phyloP scores from a whole-genome alignment of 2,797 vertebrate species.

The Alauda arvensis region DNA sequence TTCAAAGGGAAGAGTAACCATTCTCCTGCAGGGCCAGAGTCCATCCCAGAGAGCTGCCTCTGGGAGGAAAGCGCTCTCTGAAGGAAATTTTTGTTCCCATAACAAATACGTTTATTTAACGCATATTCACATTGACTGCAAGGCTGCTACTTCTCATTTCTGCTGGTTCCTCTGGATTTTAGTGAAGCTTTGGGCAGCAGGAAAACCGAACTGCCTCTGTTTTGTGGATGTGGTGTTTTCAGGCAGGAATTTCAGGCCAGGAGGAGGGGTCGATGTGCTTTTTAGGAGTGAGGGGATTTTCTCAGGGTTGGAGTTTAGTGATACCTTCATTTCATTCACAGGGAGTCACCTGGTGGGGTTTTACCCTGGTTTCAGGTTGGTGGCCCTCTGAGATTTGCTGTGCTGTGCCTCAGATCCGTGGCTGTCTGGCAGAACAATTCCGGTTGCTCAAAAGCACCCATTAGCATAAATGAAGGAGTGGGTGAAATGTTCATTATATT shows the following conservation, averaged over 20 bases:
- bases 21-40: neutral
- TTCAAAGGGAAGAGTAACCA: neutral
- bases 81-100: neutral
- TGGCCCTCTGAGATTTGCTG: neutral
- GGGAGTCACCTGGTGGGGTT: neutral
- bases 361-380: slow-evolving; percentile 5
- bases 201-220: neutral
- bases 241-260: neutral
- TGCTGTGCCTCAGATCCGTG: neutral
- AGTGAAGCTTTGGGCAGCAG: neutral
- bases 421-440: slow-evolving; percentile 39
- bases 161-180: neutral
- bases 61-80: neutral
- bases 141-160: neutral
- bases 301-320: neutral
- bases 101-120: neutral
- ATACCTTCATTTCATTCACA: neutral
- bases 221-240: neutral
- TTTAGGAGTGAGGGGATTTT: neutral
- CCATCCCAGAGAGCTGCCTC: neutral
- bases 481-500: slow-evolving; percentile 52
- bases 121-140: neutral
- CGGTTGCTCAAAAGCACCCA: slow-evolving; percentile 16
- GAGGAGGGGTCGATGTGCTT: neutral
- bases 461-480: slow-evolving; percentile 45